phyloP scores from a whole-genome alignment of 2,888 invertebrate species.

The Lepeophtheirus nordmannii region DNA sequence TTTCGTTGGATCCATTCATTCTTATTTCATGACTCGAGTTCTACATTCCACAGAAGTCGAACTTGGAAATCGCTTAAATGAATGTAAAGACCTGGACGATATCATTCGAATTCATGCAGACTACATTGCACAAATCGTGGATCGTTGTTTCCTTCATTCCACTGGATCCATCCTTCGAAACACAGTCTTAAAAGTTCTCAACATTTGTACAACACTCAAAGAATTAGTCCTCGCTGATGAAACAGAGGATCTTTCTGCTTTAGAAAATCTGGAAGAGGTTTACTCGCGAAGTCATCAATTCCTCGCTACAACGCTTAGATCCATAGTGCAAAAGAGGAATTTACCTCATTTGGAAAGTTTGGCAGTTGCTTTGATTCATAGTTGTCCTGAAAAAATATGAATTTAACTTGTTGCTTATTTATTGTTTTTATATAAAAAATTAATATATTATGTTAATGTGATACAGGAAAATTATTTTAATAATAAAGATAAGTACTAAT shows the following conservation, averaged over 20 bases:
- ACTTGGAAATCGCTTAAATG: slow-evolving; percentile 25
- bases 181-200: slow-evolving; percentile 23
- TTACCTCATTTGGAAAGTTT: slow-evolving; percentile 26
- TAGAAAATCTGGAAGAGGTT: slow-evolving; percentile 9
- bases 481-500: no score
- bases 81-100: slow-evolving; percentile 27
- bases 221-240: neutral
- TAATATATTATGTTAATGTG: no score
- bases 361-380: slow-evolving; percentile 26
- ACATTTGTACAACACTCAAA: neutral
- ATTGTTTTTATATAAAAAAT: neutral
- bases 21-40: slow-evolving; percentile 40
- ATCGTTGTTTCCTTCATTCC: slow-evolving; percentile 25
- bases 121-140: slow-evolving; percentile 10
- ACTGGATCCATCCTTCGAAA: slow-evolving; percentile 22
- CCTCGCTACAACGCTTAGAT: slow-evolving; percentile 10
- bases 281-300: slow-evolving; percentile 22
- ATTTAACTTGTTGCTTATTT: neutral
- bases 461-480: no score
- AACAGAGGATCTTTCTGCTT: neutral
- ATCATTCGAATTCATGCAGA: slow-evolving; percentile 26
- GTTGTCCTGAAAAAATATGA: slow-evolving; percentile 26
- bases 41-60: slow-evolving; percentile 32
- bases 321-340: slow-evolving; percentile 17
- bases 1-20: slow-evolving; percentile 40